phyloP scores from a whole-genome alignment of 2,797 vertebrate genomes.

The Selene dorsalis region DNA sequence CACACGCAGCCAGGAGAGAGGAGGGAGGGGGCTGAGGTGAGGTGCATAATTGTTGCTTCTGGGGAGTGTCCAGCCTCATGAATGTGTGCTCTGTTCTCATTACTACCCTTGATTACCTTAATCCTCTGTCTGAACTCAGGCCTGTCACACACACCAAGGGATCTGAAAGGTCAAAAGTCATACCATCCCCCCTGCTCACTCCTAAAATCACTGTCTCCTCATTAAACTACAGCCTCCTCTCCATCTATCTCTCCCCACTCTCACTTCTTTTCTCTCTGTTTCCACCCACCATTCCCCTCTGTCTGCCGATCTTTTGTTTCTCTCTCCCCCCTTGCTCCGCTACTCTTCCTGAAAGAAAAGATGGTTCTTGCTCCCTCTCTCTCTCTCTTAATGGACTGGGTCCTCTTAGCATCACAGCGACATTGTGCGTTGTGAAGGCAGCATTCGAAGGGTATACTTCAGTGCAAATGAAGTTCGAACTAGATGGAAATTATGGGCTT shows the following conservation, averaged over 20 bases:
- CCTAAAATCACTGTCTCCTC: slow-evolving; percentile 67
- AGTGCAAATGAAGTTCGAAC: slow-evolving; percentile 78
- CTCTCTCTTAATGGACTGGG: slow-evolving; percentile 57
- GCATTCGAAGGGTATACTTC: slow-evolving; percentile 70
- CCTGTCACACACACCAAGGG: slow-evolving; percentile 72
- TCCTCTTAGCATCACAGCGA: slow-evolving; percentile 58
- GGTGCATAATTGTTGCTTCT: slow-evolving; percentile 59
- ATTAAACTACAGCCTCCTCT: slow-evolving; percentile 63
- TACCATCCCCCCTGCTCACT: slow-evolving; percentile 54
- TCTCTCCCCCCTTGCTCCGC: slow-evolving; percentile 22
- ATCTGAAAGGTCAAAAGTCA: slow-evolving; percentile 76
- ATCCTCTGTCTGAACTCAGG: slow-evolving; percentile 74
- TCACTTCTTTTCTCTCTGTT: slow-evolving; percentile 8
- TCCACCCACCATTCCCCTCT: slow-evolving; percentile 22
- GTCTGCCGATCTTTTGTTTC: slow-evolving; percentile 42
- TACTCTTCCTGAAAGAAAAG: slow-evolving; percentile 20
- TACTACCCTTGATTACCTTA: slow-evolving; percentile 78
- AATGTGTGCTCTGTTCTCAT: slow-evolving; percentile 76
- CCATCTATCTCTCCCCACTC: background rate
- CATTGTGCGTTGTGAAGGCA: slow-evolving; percentile 62
- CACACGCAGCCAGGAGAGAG: background rate
- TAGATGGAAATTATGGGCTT: slow-evolving; percentile 80
- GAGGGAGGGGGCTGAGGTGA: background rate
- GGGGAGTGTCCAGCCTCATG: slow-evolving; percentile 53
- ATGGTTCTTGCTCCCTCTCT: slow-evolving; percentile 52